Conservation (phyloP, 2,888 invertebrate species). For the Watsonalla cultraria region DNA sequence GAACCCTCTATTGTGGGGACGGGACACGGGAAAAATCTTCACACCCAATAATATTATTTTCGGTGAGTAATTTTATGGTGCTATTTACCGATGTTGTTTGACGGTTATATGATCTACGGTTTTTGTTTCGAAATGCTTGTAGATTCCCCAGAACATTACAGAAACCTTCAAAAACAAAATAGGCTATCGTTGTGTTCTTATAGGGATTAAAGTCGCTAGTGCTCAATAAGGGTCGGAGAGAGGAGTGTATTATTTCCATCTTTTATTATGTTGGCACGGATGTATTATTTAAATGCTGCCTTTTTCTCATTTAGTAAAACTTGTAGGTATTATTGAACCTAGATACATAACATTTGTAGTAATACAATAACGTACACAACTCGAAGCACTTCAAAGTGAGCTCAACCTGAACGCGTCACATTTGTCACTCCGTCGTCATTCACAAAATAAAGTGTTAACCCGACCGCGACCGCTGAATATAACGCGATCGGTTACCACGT, state of each 20-base stretch:
- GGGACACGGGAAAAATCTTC: slow-evolving; percentile 53
- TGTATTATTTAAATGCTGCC: no score
- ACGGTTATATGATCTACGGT: slow-evolving; percentile 15
- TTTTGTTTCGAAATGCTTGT: no score
- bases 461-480: slow-evolving; percentile 37
- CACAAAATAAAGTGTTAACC: slow-evolving; percentile 27
- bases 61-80: slow-evolving; percentile 60
- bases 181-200: no score
- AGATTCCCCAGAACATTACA: no score
- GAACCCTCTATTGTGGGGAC: slow-evolving; percentile 53
- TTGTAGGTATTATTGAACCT: no score
- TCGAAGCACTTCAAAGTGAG: slow-evolving; percentile 13
- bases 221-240: no score
- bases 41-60: slow-evolving; percentile 62
- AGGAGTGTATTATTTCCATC: no score
- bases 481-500: slow-evolving; percentile 65
- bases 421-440: slow-evolving; percentile 18
- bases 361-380: slow-evolving; percentile 15
- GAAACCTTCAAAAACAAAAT: no score
- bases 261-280: no score
- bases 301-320: no score
- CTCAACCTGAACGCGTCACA: slow-evolving; percentile 8
- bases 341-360: no score
- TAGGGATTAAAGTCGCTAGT: no score
- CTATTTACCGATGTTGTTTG: slow-evolving; percentile 37